Percentiles rank a stretch among this genome's conserved stretches.
These are phyloP conservation scores for Cherax destructor DNA, from an alignment of 1,140 invertebrate genomes.

Conservation along the genomic window DNA sequence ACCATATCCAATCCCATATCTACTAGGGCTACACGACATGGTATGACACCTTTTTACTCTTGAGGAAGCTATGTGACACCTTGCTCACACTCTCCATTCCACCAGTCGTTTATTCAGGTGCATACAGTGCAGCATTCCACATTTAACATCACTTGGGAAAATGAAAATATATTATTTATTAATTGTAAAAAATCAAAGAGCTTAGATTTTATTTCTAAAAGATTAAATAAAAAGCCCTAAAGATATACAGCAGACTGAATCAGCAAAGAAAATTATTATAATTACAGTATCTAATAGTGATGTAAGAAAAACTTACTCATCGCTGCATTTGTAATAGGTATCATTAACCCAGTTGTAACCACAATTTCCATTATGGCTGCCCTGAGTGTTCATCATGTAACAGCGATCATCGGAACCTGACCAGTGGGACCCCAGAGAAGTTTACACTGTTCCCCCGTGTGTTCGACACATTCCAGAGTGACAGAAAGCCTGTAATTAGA, in stretches of 20 bases:
- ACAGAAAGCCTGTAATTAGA: conserved; percentile 85
- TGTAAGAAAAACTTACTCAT: conserved; percentile 79
- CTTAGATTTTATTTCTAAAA: not conserved
- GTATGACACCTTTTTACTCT: conserved; percentile 82
- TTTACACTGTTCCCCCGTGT: conserved; percentile 93
- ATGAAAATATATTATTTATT: not conserved
- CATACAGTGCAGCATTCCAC: conserved; percentile 95
- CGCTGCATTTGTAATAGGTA: conserved; percentile 84
- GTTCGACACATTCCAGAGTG: conserved; percentile 93
- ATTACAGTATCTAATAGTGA: not conserved
- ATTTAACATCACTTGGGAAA: conserved; percentile 83
- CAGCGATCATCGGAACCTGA: conserved; percentile 87
- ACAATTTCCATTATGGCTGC: conserved; percentile 93
- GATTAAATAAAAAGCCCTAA: not conserved
- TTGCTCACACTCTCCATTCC: conserved; percentile 95
- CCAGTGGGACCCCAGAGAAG: conserved; percentile 96
- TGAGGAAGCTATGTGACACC: conserved; percentile 86
- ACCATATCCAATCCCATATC: conserved; percentile 93
- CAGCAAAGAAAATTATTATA: not conserved
- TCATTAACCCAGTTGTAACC: conserved; percentile 89
- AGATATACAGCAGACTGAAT: no score
- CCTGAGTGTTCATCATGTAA: conserved; percentile 91
- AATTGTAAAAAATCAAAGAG: not conserved
- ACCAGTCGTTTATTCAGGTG: conserved; percentile 93
- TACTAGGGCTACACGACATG: conserved; percentile 91